Evolutionary conservation across 2,888 invertebrate genomes (phyloP).

Genomic region (Macrostomum cliftonense): DNA sequence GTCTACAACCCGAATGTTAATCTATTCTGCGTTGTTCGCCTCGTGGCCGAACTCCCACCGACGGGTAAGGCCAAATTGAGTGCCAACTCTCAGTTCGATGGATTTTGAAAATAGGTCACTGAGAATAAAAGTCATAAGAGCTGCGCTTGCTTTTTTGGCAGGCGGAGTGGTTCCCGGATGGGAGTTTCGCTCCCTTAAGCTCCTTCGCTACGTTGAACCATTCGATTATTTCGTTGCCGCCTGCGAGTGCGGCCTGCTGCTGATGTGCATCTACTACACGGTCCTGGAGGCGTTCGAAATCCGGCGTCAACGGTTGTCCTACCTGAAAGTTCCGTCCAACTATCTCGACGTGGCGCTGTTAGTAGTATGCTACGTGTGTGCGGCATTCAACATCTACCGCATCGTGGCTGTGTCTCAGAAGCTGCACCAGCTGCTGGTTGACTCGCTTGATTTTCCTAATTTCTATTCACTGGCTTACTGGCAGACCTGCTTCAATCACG

Average conservation of each 20-base stretch:
- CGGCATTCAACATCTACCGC: slow-evolving; percentile 41
- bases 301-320: slow-evolving; percentile 20
- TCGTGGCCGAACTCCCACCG: slow-evolving; percentile 47
- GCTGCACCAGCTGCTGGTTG: slow-evolving; percentile 33
- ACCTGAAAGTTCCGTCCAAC: slow-evolving; percentile 47
- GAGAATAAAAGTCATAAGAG: no score
- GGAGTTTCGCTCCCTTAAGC: slow-evolving; percentile 44
- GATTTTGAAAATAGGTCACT: no score
- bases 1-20: slow-evolving; percentile 52
- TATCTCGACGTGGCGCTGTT: slow-evolving; percentile 47
- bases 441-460: slow-evolving; percentile 41
- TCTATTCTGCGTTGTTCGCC: slow-evolving; percentile 42
- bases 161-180: slow-evolving; percentile 50
- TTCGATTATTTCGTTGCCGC: slow-evolving; percentile 42
- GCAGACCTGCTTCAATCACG: slow-evolving; percentile 45
- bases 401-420: slow-evolving; percentile 33
- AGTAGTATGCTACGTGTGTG: slow-evolving; percentile 38
- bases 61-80: slow-evolving; percentile 47
- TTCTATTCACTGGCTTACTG: slow-evolving; percentile 47
- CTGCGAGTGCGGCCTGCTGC: slow-evolving; percentile 43
- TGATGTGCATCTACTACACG: slow-evolving; percentile 46
- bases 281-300: slow-evolving; percentile 42
- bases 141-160: slow-evolving; percentile 40
- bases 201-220: slow-evolving; percentile 43
- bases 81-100: no score